A percentile compares a stretch with the other conserved stretches of the same genome.
These are phyloP conservation scores for Morelia viridis DNA, from an alignment of 2,797 vertebrate genomes.

Conservation along the genomic window DNA sequence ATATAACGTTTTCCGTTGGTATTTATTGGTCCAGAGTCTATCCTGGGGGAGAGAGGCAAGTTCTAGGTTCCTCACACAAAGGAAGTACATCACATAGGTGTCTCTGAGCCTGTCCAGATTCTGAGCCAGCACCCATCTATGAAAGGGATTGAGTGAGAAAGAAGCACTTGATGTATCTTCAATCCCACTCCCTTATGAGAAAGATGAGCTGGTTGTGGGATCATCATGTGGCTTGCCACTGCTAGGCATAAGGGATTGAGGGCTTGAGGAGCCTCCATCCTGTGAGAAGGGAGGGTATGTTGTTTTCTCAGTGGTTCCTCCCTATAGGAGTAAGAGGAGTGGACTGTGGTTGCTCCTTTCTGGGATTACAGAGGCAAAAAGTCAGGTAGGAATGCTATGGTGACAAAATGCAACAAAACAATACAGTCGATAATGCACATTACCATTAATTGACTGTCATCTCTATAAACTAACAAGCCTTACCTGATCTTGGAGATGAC, in stretches of 20 bases:
- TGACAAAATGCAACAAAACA: neutral
- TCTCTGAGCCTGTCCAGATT: neutral
- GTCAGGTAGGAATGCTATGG: neutral
- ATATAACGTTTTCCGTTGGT: neutral
- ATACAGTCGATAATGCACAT: neutral
- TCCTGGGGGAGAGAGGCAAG: neutral
- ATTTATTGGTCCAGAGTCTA: neutral
- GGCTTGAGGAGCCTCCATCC: neutral
- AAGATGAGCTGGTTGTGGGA: neutral
- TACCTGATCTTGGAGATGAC: neutral
- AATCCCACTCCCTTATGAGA: neutral
- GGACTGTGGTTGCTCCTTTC: neutral
- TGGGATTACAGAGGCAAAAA: neutral
- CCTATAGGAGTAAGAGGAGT: neutral
- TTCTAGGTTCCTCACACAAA: neutral
- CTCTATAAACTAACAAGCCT: neutral
- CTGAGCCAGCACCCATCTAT: neutral
- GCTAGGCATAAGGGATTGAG: neutral
- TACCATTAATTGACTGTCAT: neutral
- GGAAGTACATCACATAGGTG: neutral
- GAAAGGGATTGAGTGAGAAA: neutral
- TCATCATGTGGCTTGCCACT: neutral
- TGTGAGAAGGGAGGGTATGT: neutral
- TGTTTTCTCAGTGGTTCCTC: neutral
- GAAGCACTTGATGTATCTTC: neutral